phyloP scores from a whole-genome alignment of 2,113 vertebrate species.

The Centrocercus urophasianus region DNA sequence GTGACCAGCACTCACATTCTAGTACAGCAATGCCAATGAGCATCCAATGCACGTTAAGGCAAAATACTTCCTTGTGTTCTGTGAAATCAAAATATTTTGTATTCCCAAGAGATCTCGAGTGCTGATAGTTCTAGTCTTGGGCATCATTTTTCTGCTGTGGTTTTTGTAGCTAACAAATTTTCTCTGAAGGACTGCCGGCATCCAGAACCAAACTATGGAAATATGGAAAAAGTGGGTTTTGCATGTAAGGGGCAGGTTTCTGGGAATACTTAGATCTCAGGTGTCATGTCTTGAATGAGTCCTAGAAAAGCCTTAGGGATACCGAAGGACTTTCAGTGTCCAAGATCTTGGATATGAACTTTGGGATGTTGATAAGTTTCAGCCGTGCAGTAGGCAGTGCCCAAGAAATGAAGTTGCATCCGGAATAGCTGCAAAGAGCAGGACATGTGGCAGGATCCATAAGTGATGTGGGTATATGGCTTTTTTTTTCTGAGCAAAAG shows the following conservation, averaged over 20 bases:
- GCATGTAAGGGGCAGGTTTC: background rate
- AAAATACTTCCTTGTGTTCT: background rate
- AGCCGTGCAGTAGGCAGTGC: background rate
- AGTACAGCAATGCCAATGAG: background rate
- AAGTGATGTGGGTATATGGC: background rate
- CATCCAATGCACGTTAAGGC: background rate
- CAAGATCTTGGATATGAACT: background rate
- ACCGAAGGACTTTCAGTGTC: background rate
- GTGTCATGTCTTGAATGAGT: background rate
- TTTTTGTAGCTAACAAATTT: background rate
- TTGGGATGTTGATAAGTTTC: background rate
- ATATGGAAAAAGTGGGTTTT: background rate
- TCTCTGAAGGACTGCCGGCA: background rate
- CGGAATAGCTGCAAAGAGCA: background rate
- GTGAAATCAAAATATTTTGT: background rate
- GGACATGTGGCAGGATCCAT: fast-evolving
- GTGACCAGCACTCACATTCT: background rate
- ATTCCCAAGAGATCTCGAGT: background rate
- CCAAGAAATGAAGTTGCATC: background rate
- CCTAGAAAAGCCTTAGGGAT: background rate
- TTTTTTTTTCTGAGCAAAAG: background rate
- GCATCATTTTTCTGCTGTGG: background rate
- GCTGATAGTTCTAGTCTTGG: background rate
- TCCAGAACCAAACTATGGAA: background rate
- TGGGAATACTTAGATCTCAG: background rate